Conservation (phyloP, 1,140 invertebrate genomes). For the Dreissena polymorpha region DNA sequence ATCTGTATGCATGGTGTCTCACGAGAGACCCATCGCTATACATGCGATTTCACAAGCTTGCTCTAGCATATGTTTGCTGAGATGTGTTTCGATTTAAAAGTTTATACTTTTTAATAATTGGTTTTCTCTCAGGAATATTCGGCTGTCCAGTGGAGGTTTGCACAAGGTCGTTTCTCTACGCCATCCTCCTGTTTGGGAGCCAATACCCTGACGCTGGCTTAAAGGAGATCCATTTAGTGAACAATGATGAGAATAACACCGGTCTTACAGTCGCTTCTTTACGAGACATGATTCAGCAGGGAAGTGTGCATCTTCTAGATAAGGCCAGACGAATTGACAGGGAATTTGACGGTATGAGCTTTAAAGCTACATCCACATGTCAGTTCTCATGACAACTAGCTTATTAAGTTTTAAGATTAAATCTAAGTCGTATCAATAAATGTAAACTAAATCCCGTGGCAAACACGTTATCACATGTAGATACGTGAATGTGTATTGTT, state of each 20-base stretch:
- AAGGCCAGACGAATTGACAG: background rate
- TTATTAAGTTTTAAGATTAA: no score
- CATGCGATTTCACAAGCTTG: no score
- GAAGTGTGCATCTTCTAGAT: background rate
- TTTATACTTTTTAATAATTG: background rate
- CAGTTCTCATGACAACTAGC: no score
- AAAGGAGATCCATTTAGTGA: conserved; percentile 28
- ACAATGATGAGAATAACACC: conserved; percentile 26
- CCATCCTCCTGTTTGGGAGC: conserved; percentile 12
- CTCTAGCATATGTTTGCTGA: background rate
- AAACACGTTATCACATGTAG: no score
- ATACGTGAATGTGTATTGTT: no score
- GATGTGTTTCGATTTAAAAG: background rate
- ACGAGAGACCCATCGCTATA: background rate
- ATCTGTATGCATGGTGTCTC: background rate
- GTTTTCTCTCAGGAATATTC: conserved; percentile 32
- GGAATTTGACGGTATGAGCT: no score
- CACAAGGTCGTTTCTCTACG: conserved; percentile 36
- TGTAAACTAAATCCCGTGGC: no score
- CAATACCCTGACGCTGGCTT: background rate
- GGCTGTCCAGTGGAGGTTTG: conserved; percentile 41
- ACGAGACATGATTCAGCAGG: conserved; percentile 5
- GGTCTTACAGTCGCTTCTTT: conserved; percentile 21
- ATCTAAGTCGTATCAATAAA: no score
- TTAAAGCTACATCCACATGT: no score